These are phyloP conservation scores for Diplodus puntazzo DNA, from an alignment of 2,797 vertebrate genomes.

Conservation along the genomic window DNA sequence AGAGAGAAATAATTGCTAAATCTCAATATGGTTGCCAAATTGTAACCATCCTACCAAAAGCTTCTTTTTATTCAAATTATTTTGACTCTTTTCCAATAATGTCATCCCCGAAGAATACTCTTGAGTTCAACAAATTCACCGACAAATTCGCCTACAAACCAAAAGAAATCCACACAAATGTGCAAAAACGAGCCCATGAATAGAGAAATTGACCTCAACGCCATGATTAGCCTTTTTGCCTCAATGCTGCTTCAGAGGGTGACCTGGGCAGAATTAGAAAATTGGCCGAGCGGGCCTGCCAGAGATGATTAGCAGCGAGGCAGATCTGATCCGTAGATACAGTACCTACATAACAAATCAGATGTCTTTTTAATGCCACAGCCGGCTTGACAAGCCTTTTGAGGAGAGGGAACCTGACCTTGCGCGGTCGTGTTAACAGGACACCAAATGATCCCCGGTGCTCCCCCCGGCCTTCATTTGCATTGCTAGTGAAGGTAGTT, in stretches of 20 bases:
- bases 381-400: slow-evolving; percentile 47
- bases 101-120: slow-evolving; percentile 43
- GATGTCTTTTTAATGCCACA: slow-evolving; percentile 51
- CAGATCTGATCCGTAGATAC: slow-evolving; percentile 50
- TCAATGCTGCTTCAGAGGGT: slow-evolving; percentile 35
- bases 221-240: slow-evolving; percentile 54
- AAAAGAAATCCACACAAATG: slow-evolving; percentile 39
- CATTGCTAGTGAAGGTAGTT: slow-evolving; percentile 70
- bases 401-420: slow-evolving; percentile 71
- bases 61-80: slow-evolving; percentile 48
- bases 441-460: slow-evolving; percentile 65
- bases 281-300: slow-evolving; percentile 42
- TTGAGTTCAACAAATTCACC: slow-evolving; percentile 28
- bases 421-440: slow-evolving; percentile 64
- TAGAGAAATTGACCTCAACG: slow-evolving; percentile 49
- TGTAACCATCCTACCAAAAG: slow-evolving; percentile 29
- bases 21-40: slow-evolving; percentile 40
- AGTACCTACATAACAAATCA: slow-evolving; percentile 58
- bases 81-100: slow-evolving; percentile 38
- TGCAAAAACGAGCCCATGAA: slow-evolving; percentile 50
- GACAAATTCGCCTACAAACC: slow-evolving; percentile 33
- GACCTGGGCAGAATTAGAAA: slow-evolving; percentile 53
- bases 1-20: slow-evolving; percentile 38
- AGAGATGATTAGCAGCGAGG: slow-evolving; percentile 47
- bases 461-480: slow-evolving; percentile 61